Percentiles rank a stretch among this genome's conserved stretches.
phyloP scores from a whole-genome alignment of 2,113 vertebrate genomes.

The Genyomyrus donnyi region DNA sequence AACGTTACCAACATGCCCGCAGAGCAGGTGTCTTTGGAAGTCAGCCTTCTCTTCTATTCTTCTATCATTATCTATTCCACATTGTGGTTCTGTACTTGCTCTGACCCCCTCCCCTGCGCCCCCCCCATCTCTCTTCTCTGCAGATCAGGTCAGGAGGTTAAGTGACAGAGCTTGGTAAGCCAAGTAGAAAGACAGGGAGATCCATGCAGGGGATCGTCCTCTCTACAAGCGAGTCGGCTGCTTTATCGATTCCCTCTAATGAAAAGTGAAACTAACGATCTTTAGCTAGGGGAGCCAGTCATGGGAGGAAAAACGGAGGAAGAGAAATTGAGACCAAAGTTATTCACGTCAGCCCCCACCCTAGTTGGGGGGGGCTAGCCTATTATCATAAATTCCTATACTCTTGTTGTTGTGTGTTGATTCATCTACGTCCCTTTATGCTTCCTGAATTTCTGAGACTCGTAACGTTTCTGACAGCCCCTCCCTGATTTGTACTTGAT shows the following conservation, averaged over 20 bases:
- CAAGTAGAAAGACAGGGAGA: slow-evolving; percentile 5
- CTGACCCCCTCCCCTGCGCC: neutral
- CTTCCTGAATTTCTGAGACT: neutral
- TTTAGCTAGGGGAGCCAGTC: slow-evolving; percentile 26
- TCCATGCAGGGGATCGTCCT: slow-evolving; percentile 39
- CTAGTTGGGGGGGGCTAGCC: slow-evolving; percentile 45
- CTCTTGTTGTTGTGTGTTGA: neutral
- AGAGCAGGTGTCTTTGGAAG: neutral
- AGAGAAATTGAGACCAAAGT: slow-evolving; percentile 51
- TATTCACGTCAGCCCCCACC: slow-evolving; percentile 28
- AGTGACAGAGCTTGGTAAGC: neutral
- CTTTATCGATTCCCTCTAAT: slow-evolving; percentile 57
- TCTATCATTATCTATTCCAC: neutral
- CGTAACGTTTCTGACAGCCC: neutral
- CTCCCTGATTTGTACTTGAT: neutral
- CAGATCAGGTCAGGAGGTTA: slow-evolving; percentile 23
- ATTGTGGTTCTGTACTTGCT: neutral
- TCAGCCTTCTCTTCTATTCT: neutral
- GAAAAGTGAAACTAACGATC: slow-evolving; percentile 60
- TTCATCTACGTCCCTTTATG: neutral
- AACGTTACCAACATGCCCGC: neutral
- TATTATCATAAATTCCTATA: slow-evolving; percentile 45
- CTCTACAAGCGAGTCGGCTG: slow-evolving; percentile 47
- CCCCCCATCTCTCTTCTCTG: slow-evolving; percentile 2
- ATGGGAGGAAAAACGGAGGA: slow-evolving; percentile 19